Percentiles rank a stretch among this genome's conserved stretches.
These are phyloP conservation scores for Scrobipalpa costella DNA, from an alignment of 2,888 invertebrate genomes.

Conservation along the genomic window DNA sequence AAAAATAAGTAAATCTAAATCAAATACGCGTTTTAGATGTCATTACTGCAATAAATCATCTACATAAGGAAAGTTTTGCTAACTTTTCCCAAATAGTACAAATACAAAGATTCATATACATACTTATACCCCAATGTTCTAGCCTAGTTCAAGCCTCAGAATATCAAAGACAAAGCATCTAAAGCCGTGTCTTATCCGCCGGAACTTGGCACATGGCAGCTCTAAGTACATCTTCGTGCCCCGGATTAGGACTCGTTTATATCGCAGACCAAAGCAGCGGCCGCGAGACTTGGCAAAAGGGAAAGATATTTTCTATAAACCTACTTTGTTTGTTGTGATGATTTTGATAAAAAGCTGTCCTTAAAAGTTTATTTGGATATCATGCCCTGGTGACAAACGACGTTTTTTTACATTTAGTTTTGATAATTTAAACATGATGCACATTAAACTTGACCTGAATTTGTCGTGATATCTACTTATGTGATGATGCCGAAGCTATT, in stretches of 20 bases:
- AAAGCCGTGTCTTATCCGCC: not conserved
- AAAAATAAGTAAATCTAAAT: too few species aligned
- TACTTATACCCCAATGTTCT: too few species aligned
- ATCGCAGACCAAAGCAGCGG: not conserved
- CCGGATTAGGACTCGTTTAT: constrained; percentile 10
- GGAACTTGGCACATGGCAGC: not conserved
- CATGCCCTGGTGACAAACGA: too few species aligned
- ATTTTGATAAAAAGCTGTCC: not conserved
- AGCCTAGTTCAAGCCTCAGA: not conserved
- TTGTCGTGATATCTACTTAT: not conserved
- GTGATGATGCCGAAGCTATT: too few species aligned
- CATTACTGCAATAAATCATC: too few species aligned
- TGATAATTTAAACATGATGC: not conserved
- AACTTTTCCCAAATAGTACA: too few species aligned
- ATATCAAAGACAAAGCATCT: not conserved
- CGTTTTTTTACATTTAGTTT: not conserved
- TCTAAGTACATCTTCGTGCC: constrained; percentile 8
- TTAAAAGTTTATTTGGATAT: too few species aligned
- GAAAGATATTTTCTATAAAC: not conserved
- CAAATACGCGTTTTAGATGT: too few species aligned
- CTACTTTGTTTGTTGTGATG: not conserved
- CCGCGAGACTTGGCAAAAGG: not conserved
- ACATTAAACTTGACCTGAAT: not conserved
- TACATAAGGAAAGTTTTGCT: too few species aligned
- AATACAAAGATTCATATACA: too few species aligned